Evolutionary conservation across 2,113 vertebrate genomes (phyloP).

Genomic region (Chunga burmeisteri): DNA sequence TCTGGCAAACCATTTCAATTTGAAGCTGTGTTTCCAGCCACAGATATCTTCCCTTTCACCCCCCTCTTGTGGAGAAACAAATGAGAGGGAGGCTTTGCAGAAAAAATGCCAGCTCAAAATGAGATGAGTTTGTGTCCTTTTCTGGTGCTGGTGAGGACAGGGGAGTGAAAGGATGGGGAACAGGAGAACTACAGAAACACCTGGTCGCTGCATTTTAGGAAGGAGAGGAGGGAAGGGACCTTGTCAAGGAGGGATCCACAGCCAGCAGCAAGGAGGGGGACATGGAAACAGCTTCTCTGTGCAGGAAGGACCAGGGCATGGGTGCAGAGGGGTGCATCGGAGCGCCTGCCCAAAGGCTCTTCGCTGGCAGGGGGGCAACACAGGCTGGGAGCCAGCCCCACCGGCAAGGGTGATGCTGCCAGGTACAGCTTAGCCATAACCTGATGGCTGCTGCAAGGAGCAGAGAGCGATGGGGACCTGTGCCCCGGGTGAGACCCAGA

Average conservation of each 20-base stretch:
- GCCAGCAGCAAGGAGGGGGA: not conserved
- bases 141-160: not conserved
- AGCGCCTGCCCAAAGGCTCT: not conserved
- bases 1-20: not conserved
- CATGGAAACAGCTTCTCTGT: not conserved
- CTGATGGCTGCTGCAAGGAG: not conserved
- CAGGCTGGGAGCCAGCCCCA: not conserved
- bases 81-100: not conserved
- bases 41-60: not conserved
- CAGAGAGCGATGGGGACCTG: fast-evolving
- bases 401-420: not conserved
- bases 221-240: not conserved
- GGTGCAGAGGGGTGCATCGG: not conserved
- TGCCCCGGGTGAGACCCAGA: not conserved
- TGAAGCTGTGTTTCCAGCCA: not conserved
- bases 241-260: not conserved
- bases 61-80: not conserved
- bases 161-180: not conserved
- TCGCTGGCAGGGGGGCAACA: not conserved
- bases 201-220: not conserved
- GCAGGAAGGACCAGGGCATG: not conserved
- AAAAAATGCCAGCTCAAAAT: not conserved
- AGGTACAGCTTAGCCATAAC: not conserved
- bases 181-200: not conserved
- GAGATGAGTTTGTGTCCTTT: not conserved